phyloP scores from a whole-genome alignment of 2,113 vertebrate species.

The Polyodon spathula region DNA sequence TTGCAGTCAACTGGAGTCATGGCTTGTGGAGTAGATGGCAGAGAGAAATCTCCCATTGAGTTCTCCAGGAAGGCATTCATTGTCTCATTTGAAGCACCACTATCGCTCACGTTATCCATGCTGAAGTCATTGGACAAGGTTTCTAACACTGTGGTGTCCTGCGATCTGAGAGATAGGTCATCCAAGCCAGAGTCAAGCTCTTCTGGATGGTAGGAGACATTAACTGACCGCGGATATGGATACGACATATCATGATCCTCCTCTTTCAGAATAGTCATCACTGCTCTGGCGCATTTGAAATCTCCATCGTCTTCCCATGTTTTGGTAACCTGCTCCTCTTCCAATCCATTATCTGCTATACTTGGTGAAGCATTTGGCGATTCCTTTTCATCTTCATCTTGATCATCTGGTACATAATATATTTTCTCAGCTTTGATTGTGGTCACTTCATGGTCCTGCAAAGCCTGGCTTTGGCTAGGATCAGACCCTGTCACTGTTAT shows the following conservation, averaged over 20 bases:
- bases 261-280: conserved; percentile 79
- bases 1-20: conserved; percentile 65
- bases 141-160: conserved; percentile 79
- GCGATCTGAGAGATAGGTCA: conserved; percentile 81
- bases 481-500: conserved; percentile 30
- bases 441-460: conserved; percentile 27
- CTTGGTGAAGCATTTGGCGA: conserved; percentile 15
- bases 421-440: conserved; percentile 49
- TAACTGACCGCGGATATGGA: conserved; percentile 50
- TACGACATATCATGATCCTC: conserved; percentile 70
- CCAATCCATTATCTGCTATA: conserved; percentile 35
- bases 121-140: conserved; percentile 80
- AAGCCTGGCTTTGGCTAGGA: conserved; percentile 22
- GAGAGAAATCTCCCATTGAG: conserved; percentile 62
- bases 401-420: conserved; percentile 35
- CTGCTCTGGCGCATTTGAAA: conserved; percentile 74
- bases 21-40: conserved; percentile 69
- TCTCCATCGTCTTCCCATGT: conserved; percentile 72
- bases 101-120: conserved; percentile 89
- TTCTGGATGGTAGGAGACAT: conserved; percentile 60
- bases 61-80: conserved; percentile 68
- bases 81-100: conserved; percentile 77
- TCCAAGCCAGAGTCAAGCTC: conserved; percentile 90
- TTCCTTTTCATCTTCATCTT: conserved; percentile 26
- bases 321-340: conserved; percentile 54